Evolutionary conservation across 37 sponge, comb jelly and placozoan genomes (phyloP), one percentile per base, ranked within the genome.

Genomic region (Cladorhizidae sp.): DNA sequence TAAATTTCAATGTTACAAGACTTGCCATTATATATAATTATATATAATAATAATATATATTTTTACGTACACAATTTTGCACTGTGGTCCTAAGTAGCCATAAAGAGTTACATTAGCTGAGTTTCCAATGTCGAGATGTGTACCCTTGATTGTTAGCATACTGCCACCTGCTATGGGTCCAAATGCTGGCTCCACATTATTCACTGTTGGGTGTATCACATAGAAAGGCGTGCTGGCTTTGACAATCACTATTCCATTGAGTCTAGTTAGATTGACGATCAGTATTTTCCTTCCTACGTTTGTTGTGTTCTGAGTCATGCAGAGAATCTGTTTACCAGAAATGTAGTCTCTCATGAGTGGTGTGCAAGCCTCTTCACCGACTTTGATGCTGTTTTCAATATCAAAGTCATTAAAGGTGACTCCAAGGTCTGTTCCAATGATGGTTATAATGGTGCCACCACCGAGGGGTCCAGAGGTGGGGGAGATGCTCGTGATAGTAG

Each of bases 161-260:
- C 84, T 90, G 50, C 88, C 90, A 36, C 94, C 94, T 70, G 90
- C 78, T 40, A 62, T 72, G 33, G 94, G 94, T 21, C 94, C 94
- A 62, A 64, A 69, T 26, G 76, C 42, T 58, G 94, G 94, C 5
- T 56, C 38, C 32, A 94, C 82, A 35, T 56, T 57, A n/a, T 2
- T 31, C 67, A 40, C 35, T 31, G 75, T 57, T 14, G 35, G 26
- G 7, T 71, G 72, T 18, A 8, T 22, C 39, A 75, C 70, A 33
- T 56, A 23, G 57, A 58, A 70, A 26, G 37, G 42, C 65, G 32
- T 25, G 23, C 11, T 35, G 36, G 8, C 1, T 70, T 17, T 3
- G 17, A 23, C 67, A 9, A 2, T 33, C 20, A 18, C 67, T 39
- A 52, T 33, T 39, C 74, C 65, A 49, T 68, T n/a, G 35, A 56